These are phyloP conservation scores for Heterocephalus glaber DNA, from an alignment of 2,113 vertebrate species.

Conservation along the genomic window DNA sequence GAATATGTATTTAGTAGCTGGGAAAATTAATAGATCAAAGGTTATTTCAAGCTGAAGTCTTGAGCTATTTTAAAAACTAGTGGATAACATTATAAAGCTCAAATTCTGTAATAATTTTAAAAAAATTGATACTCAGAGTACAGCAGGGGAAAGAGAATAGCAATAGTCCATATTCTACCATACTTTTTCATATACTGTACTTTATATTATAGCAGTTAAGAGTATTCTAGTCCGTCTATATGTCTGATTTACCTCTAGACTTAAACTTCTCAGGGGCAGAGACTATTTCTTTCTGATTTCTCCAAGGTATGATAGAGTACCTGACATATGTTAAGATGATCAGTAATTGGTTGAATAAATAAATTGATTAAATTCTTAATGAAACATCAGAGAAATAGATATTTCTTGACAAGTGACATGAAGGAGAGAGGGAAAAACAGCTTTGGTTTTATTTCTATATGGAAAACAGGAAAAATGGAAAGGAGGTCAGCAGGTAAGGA, in stretches of 20 bases:
- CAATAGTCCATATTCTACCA: neutral
- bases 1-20: slow-evolving; percentile 30
- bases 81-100: slow-evolving; percentile 53
- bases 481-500: slow-evolving; percentile 12
- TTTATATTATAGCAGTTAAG: neutral
- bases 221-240: slow-evolving; percentile 4
- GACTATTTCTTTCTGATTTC: neutral
- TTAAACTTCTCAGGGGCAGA: slow-evolving; percentile 4
- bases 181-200: neutral
- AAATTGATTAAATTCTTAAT: slow-evolving; percentile 40
- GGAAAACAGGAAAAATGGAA: slow-evolving; percentile 33
- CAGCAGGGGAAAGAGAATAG: neutral
- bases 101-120: slow-evolving; percentile 48
- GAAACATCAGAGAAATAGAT: slow-evolving; percentile 47
- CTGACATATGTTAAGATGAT: slow-evolving; percentile 31
- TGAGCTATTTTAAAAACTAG: slow-evolving; percentile 15
- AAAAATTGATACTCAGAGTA: neutral
- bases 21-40: slow-evolving; percentile 44
- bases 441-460: slow-evolving; percentile 37
- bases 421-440: slow-evolving; percentile 29
- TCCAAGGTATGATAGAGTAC: neutral
- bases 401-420: slow-evolving; percentile 17
- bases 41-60: slow-evolving; percentile 60
- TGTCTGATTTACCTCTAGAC: slow-evolving; percentile 36
- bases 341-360: slow-evolving; percentile 10